A percentile compares a stretch with the other conserved stretches of the same genome.
Evolutionary conservation across 2,888 invertebrate genomes (phyloP).

Genomic region (Gnatocerus cornutus): DNA sequence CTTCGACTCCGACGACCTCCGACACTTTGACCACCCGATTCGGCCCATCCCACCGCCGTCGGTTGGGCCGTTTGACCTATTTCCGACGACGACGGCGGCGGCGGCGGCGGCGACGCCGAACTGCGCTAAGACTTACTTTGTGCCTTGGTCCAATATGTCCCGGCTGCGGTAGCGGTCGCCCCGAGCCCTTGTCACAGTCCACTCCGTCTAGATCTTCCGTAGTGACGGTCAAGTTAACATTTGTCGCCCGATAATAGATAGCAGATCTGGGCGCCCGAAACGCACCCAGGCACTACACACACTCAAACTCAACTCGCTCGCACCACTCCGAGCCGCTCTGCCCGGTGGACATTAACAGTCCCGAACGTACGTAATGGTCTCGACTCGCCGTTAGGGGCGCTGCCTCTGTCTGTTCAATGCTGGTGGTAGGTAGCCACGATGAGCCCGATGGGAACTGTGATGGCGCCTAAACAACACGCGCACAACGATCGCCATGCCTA

Average conservation of each 20-base stretch:
- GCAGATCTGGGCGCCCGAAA: constrained; percentile 67
- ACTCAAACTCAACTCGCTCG: constrained; percentile 67
- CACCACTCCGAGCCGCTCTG: constrained; percentile 69
- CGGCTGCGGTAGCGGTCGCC: constrained; percentile 70
- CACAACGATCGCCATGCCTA: constrained; percentile 50
- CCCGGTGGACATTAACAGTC: constrained; percentile 67
- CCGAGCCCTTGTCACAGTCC: constrained; percentile 69
- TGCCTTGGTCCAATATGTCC: constrained; percentile 70
- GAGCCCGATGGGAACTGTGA: constrained; percentile 42
- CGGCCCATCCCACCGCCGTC: constrained; percentile 55
- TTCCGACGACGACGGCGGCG: constrained; percentile 38
- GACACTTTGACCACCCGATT: constrained; percentile 4
- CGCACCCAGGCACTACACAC: constrained; percentile 70
- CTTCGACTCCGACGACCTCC: constrained; percentile 8
- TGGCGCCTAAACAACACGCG: constrained; percentile 51
- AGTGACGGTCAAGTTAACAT: constrained; percentile 71
- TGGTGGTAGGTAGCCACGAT: constrained; percentile 34
- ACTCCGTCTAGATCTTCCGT: constrained; percentile 68
- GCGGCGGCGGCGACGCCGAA: neutral
- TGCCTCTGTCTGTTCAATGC: constrained; percentile 41
- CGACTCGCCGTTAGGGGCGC: constrained; percentile 36
- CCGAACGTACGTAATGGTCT: constrained; percentile 61
- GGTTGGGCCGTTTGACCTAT: constrained; percentile 54
- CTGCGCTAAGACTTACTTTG: constrained; percentile 66
- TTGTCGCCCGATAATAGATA: constrained; percentile 66